Evolutionary conservation across 2,113 vertebrate genomes (phyloP).

Genomic region (Dendrocopos noguchii): DNA sequence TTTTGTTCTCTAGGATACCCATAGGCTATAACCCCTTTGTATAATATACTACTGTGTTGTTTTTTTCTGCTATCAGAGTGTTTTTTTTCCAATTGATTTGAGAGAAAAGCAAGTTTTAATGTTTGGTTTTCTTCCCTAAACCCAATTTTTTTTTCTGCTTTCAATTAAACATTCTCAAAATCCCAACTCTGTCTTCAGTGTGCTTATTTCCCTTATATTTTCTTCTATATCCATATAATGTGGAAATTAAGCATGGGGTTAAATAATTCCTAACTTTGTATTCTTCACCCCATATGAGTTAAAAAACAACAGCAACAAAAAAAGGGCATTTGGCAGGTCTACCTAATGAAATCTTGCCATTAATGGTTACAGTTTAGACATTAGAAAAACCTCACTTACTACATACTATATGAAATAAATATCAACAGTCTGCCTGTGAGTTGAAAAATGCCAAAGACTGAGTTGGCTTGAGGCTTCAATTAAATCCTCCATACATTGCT

Average conservation of each 20-base stretch:
- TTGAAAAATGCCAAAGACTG: neutral
- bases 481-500: neutral
- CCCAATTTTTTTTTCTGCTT: neutral
- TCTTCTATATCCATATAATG: neutral
- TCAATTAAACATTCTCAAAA: neutral
- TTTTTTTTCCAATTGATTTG: neutral
- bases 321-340: neutral
- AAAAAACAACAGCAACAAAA: neutral
- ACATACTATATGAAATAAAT: neutral
- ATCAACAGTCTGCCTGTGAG: neutral
- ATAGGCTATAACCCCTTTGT: neutral
- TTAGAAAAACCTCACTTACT: neutral
- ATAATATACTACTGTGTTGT: neutral
- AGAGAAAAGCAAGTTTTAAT: constrained; percentile 2
- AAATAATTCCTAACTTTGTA: neutral
- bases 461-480: neutral
- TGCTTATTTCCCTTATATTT: neutral
- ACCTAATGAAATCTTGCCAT: neutral
- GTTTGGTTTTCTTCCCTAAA: neutral
- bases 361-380: neutral
- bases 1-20: neutral
- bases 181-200: neutral
- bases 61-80: neutral
- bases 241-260: neutral
- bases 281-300: neutral